Conservation (phyloP, 2,888 invertebrate species). For the Drosophila yooni region DNA sequence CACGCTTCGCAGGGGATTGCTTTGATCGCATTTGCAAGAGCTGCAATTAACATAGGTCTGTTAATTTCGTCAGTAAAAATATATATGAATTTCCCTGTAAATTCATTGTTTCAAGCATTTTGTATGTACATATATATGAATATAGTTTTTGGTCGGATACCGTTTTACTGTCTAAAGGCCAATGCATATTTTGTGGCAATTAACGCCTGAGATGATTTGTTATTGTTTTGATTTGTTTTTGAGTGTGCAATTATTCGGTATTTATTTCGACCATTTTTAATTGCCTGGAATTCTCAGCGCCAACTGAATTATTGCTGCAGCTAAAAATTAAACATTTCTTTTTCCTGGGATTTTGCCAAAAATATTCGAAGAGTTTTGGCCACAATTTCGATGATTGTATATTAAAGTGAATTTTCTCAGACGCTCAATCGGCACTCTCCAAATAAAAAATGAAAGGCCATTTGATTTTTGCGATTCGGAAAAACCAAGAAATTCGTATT, state of each 20-base stretch:
- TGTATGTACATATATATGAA: background rate
- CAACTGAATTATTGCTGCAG: conserved; percentile 5
- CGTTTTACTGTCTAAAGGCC: conserved; percentile 20
- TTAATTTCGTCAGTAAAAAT: conserved; percentile 15
- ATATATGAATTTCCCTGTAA: background rate
- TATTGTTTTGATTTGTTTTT: conserved; percentile 39
- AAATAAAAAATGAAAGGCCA: conserved; percentile 1
- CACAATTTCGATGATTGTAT: conserved; percentile 15
- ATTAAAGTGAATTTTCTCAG: conserved; percentile 16
- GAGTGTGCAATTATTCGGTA: background rate
- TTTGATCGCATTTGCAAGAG: conserved; percentile 7
- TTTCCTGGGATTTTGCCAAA: background rate
- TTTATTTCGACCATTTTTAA: conserved; percentile 8
- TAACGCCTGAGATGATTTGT: conserved; percentile 10
- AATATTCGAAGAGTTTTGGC: background rate
- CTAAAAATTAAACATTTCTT: background rate
- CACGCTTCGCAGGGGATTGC: conserved; percentile 24
- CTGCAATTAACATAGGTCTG: conserved; percentile 47
- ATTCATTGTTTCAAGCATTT: background rate
- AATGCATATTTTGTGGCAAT: conserved; percentile 27
- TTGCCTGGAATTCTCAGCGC: conserved; percentile 2
- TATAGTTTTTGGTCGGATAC: background rate
- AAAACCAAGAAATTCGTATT: background rate
- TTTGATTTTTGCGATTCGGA: background rate
- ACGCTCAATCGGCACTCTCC: background rate